Percentiles rank a stretch among this genome's conserved stretches.
Evolutionary conservation across 2,888 invertebrate genomes (phyloP).

Genomic region (Harmothoe impar): DNA sequence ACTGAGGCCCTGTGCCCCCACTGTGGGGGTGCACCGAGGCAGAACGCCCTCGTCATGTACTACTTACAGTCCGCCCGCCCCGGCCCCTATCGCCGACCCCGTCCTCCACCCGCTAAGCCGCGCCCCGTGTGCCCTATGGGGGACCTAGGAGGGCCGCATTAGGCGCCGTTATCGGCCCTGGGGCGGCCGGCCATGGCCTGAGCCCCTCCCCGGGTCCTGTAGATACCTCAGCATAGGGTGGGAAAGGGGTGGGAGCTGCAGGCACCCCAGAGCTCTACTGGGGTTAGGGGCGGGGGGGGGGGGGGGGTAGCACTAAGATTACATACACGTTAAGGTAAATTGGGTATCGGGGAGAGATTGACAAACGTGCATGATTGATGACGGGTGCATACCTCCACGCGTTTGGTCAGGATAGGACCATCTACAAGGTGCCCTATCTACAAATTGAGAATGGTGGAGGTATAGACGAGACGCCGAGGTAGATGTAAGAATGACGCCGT

Average conservation of each 20-base stretch:
- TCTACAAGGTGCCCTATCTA: no score
- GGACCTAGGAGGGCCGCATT: neutral
- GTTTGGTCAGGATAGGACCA: no score
- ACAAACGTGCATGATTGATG: neutral
- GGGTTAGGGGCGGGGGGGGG: neutral
- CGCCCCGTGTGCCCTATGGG: neutral
- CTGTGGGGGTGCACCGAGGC: constrained; percentile 35
- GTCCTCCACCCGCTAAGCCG: constrained; percentile 11
- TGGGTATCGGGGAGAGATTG: neutral
- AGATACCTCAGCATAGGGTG: neutral
- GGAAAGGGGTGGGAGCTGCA: neutral
- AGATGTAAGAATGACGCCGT: no score
- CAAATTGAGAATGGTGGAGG: no score
- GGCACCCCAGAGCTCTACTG: neutral
- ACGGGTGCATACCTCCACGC: no score
- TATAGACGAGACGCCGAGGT: no score
- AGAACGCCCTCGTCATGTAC: constrained; percentile 55
- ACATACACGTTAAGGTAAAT: neutral
- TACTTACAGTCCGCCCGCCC: neutral
- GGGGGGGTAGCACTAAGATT: neutral
- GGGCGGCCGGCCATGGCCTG: constrained; percentile 10
- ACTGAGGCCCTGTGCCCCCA: neutral
- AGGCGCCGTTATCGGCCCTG: neutral
- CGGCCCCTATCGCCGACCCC: neutral
- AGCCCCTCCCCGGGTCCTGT: constrained; percentile 22